Percentiles rank a stretch among this genome's conserved stretches.
Evolutionary conservation across 2,888 invertebrate genomes (phyloP).

Genomic region (Drepana falcataria): DNA sequence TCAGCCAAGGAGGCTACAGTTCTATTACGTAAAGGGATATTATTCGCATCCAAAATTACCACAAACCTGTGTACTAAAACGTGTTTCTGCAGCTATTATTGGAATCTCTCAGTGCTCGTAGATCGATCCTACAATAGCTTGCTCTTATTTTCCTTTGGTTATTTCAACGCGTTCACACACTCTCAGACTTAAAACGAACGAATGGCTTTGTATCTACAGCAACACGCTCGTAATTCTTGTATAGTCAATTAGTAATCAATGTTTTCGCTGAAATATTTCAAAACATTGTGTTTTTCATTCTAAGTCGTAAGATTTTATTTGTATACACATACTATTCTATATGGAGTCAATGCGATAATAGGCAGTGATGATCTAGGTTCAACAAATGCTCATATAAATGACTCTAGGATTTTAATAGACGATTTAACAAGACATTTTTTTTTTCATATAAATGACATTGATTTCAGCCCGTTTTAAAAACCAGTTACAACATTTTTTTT

Average conservation of each 20-base stretch:
- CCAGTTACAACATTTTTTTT: no score
- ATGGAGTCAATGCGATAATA: no score
- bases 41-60: slow-evolving; percentile 23
- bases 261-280: not conserved
- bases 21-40: not conserved
- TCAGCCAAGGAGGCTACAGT: no score
- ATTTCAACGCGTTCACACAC: slow-evolving; percentile 22
- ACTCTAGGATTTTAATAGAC: no score
- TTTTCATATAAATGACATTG: no score
- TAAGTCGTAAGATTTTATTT: no score
- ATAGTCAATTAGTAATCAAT: not conserved
- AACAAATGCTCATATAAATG: no score
- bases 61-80: slow-evolving; percentile 30
- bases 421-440: no score
- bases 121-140: slow-evolving; percentile 37
- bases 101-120: slow-evolving; percentile 39
- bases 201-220: not conserved
- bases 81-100: slow-evolving; percentile 49
- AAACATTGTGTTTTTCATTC: no score
- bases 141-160: slow-evolving; percentile 30
- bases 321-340: no score
- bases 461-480: no score
- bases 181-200: not conserved
- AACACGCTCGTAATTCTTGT: not conserved
- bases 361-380: no score